Evolutionary conservation across 2,797 vertebrate species (phyloP), one percentile per base, ranked within the genome.

Genomic region (Syngnathus acus): DNA sequence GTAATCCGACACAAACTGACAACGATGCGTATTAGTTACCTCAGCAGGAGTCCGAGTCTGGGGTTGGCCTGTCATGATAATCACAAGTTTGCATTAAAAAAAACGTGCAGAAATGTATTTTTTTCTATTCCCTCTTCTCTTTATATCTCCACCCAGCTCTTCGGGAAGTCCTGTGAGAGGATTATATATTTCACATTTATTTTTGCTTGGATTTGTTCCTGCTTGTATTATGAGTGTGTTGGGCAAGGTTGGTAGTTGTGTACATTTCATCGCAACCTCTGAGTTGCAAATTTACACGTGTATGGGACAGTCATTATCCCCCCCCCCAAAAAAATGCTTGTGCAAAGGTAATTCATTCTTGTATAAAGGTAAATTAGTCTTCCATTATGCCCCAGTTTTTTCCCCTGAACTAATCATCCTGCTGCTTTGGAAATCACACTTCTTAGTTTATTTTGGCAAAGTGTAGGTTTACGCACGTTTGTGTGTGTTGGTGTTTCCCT

Each of bases 1-100:
- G 70, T 87, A 82, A 79, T 77, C 77, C 82, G 77, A 86, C 75
- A 69, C 76, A 85, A 84, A 86, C 78, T 84, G 86, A 88, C 87
- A 84, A 81, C 70, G 75, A 72, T 23, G 67, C 62, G 68, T 78
- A 74, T 86, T 80, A 80, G 73, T 83, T 83, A 81, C 71, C 76
- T 76, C 82, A 71, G 80, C 73, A 65, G 76, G 78, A 79, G 72
- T 68, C 73, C 54, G 57, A 70, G 65, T 79, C 75, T 72, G 69
- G 54, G 58, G 68, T 71, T 65, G 70, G 68, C 74, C 70, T 86
- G 78, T 83, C 84, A 78, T 69, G 62, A 76, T 78, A 73, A 82
- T 84, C 76, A 68, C 57, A 72, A 72, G 65, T 78, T 78, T 74
- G 75, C 65, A 32, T 32, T 32, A 58, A 38, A 68, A 76, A 77